phyloP scores from a whole-genome alignment of 1,140 invertebrate species.

The Coenobita brevimanus region DNA sequence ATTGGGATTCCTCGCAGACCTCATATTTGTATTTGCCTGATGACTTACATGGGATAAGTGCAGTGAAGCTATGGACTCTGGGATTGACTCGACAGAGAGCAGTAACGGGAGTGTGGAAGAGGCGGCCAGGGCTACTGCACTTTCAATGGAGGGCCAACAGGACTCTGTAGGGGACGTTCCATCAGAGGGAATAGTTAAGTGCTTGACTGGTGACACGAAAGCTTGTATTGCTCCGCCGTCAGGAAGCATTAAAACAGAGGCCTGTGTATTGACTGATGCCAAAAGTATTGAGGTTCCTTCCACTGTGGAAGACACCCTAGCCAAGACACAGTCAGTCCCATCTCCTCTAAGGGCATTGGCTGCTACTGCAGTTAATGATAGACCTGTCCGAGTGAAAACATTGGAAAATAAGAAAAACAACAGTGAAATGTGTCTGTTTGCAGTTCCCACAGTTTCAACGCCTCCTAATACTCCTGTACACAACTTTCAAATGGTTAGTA shows the following conservation, averaged over 20 bases:
- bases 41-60: no score
- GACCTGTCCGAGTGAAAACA: neutral
- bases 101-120: slow-evolving; percentile 45
- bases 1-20: no score
- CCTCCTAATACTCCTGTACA: neutral
- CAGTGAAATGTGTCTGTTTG: neutral
- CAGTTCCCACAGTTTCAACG: neutral
- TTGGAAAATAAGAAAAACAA: slow-evolving; percentile 25
- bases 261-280: no score
- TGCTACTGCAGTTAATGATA: slow-evolving; percentile 14
- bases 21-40: no score
- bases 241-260: no score
- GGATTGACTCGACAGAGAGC: slow-evolving; percentile 54
- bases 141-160: slow-evolving; percentile 9
- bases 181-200: no score
- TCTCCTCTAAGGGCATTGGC: slow-evolving; percentile 24
- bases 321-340: neutral
- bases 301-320: no score
- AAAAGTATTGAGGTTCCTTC: no score
- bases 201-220: neutral
- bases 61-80: slow-evolving; percentile 36
- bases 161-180: neutral
- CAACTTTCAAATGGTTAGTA: no score
- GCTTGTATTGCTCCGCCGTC: neutral
- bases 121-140: neutral